These are phyloP conservation scores for Pheosia gnoma DNA, from an alignment of 2,888 invertebrate genomes.

Conservation along the genomic window DNA sequence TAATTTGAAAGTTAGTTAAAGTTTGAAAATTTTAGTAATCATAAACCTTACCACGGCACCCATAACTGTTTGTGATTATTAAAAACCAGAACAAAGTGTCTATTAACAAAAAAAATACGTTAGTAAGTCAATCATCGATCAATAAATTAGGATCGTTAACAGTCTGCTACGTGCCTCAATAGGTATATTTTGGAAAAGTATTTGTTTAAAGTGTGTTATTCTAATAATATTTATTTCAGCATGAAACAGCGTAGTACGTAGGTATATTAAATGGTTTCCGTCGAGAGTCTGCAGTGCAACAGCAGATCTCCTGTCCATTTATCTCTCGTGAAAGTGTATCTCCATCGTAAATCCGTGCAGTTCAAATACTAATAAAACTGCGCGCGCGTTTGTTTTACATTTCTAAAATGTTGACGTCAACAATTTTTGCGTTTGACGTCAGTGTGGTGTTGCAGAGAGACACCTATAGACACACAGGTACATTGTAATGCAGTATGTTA, in stretches of 20 bases:
- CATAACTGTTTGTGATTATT: too few species aligned
- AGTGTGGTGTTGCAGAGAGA: background rate
- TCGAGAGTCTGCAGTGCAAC: background rate
- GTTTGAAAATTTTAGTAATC: too few species aligned
- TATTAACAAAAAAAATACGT: too few species aligned
- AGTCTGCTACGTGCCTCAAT: too few species aligned
- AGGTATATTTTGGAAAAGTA: too few species aligned
- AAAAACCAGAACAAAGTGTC: too few species aligned
- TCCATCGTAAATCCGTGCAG: constrained; percentile 2
- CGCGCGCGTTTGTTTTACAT: background rate
- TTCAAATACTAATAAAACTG: background rate
- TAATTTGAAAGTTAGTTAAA: too few species aligned
- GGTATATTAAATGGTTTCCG: background rate
- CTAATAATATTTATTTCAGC: background rate
- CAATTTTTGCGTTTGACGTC: background rate
- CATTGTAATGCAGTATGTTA: background rate
- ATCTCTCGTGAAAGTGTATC: constrained; percentile 2
- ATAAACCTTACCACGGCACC: too few species aligned
- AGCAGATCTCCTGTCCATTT: background rate
- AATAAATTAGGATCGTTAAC: too few species aligned
- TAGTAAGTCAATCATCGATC: too few species aligned
- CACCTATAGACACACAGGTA: too few species aligned
- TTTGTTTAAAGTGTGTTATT: too few species aligned
- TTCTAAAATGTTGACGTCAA: constrained; percentile 4
- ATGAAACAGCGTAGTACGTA: background rate